Conservation (phyloP, 2,113 vertebrate species). For the Etheostoma spectabile region DNA sequence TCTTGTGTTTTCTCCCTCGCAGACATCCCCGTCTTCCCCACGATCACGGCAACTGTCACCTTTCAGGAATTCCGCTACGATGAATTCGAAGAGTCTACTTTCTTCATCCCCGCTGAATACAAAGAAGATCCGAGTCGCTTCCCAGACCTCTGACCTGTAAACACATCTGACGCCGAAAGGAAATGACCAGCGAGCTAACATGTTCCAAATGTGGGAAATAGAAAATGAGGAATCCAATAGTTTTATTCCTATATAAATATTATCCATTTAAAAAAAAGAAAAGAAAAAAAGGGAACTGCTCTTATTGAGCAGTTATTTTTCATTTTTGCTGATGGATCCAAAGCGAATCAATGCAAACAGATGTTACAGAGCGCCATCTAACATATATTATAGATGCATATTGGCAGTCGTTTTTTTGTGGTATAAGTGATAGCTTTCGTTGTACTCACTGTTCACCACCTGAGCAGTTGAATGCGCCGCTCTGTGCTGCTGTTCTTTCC, state of each 20-base stretch:
- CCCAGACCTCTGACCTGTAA: constrained; percentile 89
- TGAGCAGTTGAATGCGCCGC: constrained; percentile 41
- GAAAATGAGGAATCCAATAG: constrained; percentile 28
- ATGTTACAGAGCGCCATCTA: constrained; percentile 46
- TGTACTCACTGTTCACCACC: constrained; percentile 46
- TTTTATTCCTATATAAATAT: constrained; percentile 56
- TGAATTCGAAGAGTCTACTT: constrained; percentile 91
- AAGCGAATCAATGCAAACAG: constrained; percentile 68
- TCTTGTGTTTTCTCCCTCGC: constrained; percentile 8
- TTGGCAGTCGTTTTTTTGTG: constrained; percentile 39
- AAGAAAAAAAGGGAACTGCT: constrained; percentile 9
- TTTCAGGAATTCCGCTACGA: constrained; percentile 97
- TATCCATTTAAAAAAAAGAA: constrained; percentile 32
- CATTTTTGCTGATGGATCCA: constrained; percentile 62
- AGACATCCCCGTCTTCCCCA: constrained; percentile 98
- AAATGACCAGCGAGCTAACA: constrained; percentile 37
- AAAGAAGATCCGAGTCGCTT: constrained; percentile 97
- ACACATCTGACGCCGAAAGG: constrained; percentile 31
- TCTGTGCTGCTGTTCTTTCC: constrained; percentile 61
- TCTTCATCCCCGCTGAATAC: constrained; percentile 91
- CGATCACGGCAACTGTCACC: constrained; percentile 98
- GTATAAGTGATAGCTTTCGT: constrained; percentile 55
- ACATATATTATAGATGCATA: constrained; percentile 9
- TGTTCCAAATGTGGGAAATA: background rate
- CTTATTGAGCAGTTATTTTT: constrained; percentile 37